Conservation (phyloP, 92 coral and sea anemone genomes). For the Micromussa lordhowensis region DNA sequence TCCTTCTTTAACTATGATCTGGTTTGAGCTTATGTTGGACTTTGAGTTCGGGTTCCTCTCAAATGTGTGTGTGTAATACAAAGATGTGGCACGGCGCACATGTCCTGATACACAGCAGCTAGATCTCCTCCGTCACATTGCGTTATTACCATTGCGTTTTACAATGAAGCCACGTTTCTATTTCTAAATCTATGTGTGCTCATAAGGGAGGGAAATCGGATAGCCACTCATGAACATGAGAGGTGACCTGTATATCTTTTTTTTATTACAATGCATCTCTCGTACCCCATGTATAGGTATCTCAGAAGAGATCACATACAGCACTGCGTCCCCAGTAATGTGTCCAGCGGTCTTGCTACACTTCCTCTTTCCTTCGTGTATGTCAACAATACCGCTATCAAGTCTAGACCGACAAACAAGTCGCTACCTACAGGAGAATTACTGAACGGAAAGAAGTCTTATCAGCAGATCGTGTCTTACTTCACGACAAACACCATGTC, state of each 20-base stretch:
- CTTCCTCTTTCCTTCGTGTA: constrained; percentile 85
- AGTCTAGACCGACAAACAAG: constrained; percentile 73
- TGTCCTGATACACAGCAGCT: background rate
- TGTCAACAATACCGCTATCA: constrained; percentile 72
- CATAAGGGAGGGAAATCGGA: no score
- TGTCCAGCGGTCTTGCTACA: constrained; percentile 87
- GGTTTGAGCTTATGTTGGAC: no score
- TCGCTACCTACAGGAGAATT: constrained; percentile 87
- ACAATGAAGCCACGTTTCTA: background rate
- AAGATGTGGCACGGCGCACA: background rate
- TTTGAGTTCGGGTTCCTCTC: no score
- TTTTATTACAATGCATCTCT: background rate
- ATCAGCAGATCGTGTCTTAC: constrained; percentile 67
- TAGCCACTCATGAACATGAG: no score
- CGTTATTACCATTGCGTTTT: no score
- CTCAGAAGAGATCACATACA: constrained; percentile 72
- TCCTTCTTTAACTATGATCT: no score
- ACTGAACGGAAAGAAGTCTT: constrained; percentile 71
- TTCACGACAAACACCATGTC: constrained; percentile 85
- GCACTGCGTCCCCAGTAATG: constrained; percentile 85
- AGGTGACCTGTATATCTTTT: no score
- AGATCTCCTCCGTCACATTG: no score
- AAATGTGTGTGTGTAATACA: background rate
- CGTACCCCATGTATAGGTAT: constrained; percentile 55
- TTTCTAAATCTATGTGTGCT: background rate